Conservation (phyloP, 2,888 invertebrate species). For the Heliconius ethilla region DNA sequence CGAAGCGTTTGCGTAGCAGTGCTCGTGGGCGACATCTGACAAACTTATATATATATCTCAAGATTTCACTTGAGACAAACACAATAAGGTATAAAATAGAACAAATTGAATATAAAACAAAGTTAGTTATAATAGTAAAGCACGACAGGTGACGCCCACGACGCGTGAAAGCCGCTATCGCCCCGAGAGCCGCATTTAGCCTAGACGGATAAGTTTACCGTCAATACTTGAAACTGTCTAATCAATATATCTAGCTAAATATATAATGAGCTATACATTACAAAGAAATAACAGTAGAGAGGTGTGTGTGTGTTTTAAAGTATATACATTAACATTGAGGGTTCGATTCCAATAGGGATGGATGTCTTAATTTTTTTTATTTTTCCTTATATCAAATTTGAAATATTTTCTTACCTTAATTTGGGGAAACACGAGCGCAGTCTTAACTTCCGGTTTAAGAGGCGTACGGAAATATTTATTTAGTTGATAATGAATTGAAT, state of each 20-base stretch:
- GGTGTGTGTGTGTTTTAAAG: too few relatives aligned
- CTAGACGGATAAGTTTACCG: conserved; percentile 24
- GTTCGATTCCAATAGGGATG: not conserved
- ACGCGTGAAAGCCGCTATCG: conserved; percentile 63
- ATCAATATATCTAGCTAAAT: conserved; percentile 12
- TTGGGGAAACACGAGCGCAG: too few relatives aligned
- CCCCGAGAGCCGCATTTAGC: conserved; percentile 36
- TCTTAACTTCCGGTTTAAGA: not conserved
- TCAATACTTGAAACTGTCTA: conserved; percentile 17
- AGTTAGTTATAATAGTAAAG: conserved; percentile 51
- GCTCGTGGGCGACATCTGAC: conserved; percentile 35
- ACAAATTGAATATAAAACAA: not conserved
- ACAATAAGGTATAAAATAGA: conserved; percentile 27
- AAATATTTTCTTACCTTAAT: too few relatives aligned
- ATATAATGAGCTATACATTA: not conserved
- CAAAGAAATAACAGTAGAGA: not conserved
- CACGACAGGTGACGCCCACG: conserved; percentile 70
- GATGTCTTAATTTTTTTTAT: too few relatives aligned
- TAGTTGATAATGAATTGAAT: too few relatives aligned
- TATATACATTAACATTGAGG: not conserved
- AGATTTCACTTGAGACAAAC: conserved; percentile 20
- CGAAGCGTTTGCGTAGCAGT: conserved; percentile 39
- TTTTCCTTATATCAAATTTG: too few relatives aligned
- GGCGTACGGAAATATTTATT: too few relatives aligned
- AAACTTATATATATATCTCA: not conserved